Base-by-base conservation (phyloP, 2,113 vertebrate genomes). In the Rhabdornis inornatus region DNA sequence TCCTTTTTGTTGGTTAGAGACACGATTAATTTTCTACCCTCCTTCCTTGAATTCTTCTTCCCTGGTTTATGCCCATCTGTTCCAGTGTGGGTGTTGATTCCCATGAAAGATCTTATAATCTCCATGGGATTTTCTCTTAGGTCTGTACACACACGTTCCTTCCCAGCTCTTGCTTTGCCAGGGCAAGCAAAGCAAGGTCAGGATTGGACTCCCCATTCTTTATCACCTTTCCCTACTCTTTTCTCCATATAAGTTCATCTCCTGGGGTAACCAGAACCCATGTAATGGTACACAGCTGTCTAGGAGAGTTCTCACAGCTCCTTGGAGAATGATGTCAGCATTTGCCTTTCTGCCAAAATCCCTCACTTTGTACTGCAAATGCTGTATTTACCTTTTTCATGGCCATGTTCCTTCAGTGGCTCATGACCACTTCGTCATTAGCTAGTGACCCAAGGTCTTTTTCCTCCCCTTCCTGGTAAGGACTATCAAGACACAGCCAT, bases 301-400 rank as follows among this genome's bases (percentile, higher is more conserved):
- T 47, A 71, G 18, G 23, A 66, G 25, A 82, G 61, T 17, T 61
- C 84, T 82, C 61, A 39, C 18, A 79, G 39, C 44, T 70, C 44
- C 49, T 64, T 61, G 70, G 61, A 76, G 53, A 93, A 65, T 22
- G 22, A n/a, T 0, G 1, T 74, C 44, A 70, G 50, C 56, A 42
- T 50, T 77, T 76, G 52, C 64, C 30, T 90, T 77, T 78, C 68
- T 83, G 89, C 80, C 72, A 56, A 80, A 86, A 69, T 1, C 27
- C 15, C 72, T 63, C 45, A 66, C 28, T 85, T 94, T 1, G 3
- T 74, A 69, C 37, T 64, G 44, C 2, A 16, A 64, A 27, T 13
- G 44, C 40, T 80, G 30, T 86, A 71, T 92, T 96, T 97, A 92
- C 86, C 52, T 53, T 92, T 92, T 90, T 77, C 92, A 93, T 59